Percentiles rank a stretch among this genome's conserved stretches.
These are phyloP conservation scores for Lepidochitona cinerea DNA, from an alignment of 2,888 invertebrate species.

Conservation along the genomic window DNA sequence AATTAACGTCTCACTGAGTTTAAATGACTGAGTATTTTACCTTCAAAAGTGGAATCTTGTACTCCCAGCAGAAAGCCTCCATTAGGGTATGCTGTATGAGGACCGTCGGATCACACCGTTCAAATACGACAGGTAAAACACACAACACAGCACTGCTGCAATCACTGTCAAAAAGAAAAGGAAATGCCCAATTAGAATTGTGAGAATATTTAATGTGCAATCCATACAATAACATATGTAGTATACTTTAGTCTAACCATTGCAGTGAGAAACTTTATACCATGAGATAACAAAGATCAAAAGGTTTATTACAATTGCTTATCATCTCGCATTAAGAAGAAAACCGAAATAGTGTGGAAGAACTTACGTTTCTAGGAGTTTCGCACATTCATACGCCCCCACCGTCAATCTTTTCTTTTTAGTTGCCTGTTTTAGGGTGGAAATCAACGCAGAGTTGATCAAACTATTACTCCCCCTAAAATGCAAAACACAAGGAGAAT, in stretches of 20 bases:
- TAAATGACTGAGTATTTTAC: neutral
- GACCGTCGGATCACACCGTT: neutral
- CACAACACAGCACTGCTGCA: neutral
- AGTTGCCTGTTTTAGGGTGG: constrained; percentile 42
- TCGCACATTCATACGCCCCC: constrained; percentile 59
- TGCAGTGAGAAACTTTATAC: too few relatives aligned
- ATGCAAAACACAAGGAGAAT: too few relatives aligned
- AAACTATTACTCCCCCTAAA: too few relatives aligned
- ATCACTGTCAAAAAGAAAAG: neutral
- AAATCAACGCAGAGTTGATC: constrained; percentile 39
- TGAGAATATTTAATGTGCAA: too few relatives aligned
- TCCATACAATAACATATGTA: too few relatives aligned
- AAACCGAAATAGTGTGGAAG: neutral
- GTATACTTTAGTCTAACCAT: too few relatives aligned
- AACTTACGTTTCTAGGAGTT: constrained; percentile 57
- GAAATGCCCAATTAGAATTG: neutral
- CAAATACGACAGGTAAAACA: neutral
- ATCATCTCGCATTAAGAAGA: neutral
- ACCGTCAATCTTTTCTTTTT: constrained; percentile 44
- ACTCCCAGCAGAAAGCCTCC: constrained; percentile 1
- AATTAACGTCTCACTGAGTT: too few relatives aligned
- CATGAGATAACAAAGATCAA: too few relatives aligned
- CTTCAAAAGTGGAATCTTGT: neutral
- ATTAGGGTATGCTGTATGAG: neutral
- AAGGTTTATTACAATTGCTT: too few relatives aligned